A percentile compares a stretch with the other conserved stretches of the same genome.
Conservation (phyloP, 2,888 invertebrate species). For the Trachelus troglodyta region DNA sequence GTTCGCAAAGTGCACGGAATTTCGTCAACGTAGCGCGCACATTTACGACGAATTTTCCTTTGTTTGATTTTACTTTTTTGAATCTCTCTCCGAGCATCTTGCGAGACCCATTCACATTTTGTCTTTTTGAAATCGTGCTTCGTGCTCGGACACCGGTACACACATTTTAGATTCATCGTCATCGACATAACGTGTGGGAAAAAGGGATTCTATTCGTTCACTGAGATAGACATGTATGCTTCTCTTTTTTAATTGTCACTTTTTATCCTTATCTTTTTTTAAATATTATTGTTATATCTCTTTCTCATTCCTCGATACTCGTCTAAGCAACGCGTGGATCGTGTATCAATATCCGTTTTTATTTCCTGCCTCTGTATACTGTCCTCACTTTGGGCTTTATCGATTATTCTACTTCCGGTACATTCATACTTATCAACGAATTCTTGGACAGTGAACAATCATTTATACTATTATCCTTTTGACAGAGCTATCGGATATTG, state of each 20-base stretch:
- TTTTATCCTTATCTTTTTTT: conserved; percentile 1
- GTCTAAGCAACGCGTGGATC: background rate
- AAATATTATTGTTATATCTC: background rate
- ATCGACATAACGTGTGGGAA: conserved; percentile 8
- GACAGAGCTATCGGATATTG: background rate
- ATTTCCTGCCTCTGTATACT: background rate
- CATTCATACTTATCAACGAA: background rate
- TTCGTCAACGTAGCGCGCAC: background rate
- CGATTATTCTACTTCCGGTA: background rate
- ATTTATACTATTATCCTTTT: background rate
- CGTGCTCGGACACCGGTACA: conserved; percentile 7
- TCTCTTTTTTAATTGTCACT: conserved; percentile 18
- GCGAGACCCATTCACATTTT: conserved; percentile 2
- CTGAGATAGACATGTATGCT: background rate
- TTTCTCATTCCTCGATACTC: background rate
- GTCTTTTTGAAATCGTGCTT: conserved; percentile 10
- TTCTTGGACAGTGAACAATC: background rate
- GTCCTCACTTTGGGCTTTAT: background rate
- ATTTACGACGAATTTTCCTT: background rate
- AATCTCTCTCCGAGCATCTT: conserved; percentile 2
- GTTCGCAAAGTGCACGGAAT: background rate
- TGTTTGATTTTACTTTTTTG: conserved; percentile 13
- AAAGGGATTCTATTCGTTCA: background rate
- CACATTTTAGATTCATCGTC: conserved; percentile 8
- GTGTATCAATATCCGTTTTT: background rate